Evolutionary conservation across 2,113 vertebrate species (phyloP), one percentile per base, ranked within the genome.

Genomic region (Solenodon paradoxus): DNA sequence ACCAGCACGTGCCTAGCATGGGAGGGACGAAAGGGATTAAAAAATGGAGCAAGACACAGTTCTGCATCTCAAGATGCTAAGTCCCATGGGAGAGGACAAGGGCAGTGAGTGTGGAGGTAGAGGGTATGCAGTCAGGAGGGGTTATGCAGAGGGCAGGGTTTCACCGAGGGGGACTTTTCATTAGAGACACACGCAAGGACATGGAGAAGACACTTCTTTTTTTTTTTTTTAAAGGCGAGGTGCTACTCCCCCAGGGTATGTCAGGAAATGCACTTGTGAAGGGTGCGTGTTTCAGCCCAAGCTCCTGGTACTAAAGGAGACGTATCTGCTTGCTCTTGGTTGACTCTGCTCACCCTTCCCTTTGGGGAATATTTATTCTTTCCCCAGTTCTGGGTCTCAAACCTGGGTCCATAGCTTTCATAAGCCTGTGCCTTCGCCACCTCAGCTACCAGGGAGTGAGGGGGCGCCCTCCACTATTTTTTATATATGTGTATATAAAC

Each of bases 101-200:
- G 45, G 26, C 38, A 24, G 30, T 24, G 32, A 55, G 59, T 2
- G 5, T 16, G 11, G 42, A 20, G 13, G 32, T 3, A 9, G 20
- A 26, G 35, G 45, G 2, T 1, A 0, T 0, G 30, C 3, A 3
- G 10, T 11, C 4, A 9, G 38, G 57, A 15, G n/a, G 53, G n/a
- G 75, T 0, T 7, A 17, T 49, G 30, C 6, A 7, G 32, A 68
- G 55, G n/a, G 26, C 12, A 22, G 16, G 42, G 32, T 8, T n/a
- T 55, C 75, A 19, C 3, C 24, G 71, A 19, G 30, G n/a, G 17
- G 47, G 69, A 40, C 22, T 30, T n/a, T n/a, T n/a, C n/a, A n/a
- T n/a, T 40, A 74, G 61, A 57, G 35, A 30, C 6, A 5, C 0
- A 5, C 20, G 19, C 24, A 15, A 0, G 11, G 30, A 13, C 9